phyloP scores from a whole-genome alignment of 2,888 invertebrate species.

The Caenorhabditis sp. region DNA sequence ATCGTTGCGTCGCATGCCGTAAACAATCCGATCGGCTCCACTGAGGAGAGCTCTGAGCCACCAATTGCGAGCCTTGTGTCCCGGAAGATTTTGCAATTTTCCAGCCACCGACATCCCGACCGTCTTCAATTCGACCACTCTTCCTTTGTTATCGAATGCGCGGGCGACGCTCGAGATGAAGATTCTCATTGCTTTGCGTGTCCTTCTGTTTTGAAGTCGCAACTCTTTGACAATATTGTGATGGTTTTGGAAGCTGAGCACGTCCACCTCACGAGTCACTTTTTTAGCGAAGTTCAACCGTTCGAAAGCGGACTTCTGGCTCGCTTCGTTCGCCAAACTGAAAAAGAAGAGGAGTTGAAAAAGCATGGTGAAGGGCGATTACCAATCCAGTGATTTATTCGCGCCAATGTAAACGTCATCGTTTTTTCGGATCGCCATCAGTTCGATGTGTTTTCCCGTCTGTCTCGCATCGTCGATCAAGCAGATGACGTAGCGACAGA shows the following conservation, averaged over 20 bases:
- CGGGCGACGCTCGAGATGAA: conserved; percentile 39
- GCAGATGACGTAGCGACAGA: conserved; percentile 46
- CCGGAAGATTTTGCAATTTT: conserved; percentile 32
- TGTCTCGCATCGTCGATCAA: conserved; percentile 20
- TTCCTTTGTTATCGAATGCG: conserved; percentile 25
- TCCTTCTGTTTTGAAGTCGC: neutral
- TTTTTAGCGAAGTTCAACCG: conserved; percentile 33
- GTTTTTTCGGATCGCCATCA: conserved; percentile 31
- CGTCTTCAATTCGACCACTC: conserved; percentile 37
- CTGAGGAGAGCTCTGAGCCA: conserved; percentile 33
- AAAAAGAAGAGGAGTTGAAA: neutral
- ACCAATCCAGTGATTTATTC: no score
- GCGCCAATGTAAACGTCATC: conserved; percentile 38
- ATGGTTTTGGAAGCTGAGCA: neutral
- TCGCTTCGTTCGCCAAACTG: neutral
- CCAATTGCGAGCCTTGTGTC: conserved; percentile 23
- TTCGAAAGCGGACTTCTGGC: neutral
- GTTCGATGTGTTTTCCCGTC: neutral
- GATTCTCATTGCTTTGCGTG: neutral
- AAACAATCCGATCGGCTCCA: conserved; percentile 34
- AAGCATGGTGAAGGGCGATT: neutral
- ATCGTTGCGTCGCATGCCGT: conserved; percentile 16
- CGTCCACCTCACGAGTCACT: neutral
- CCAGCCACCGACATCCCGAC: conserved; percentile 2
- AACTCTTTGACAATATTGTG: conserved; percentile 29